Evolutionary conservation across 1,140 invertebrate genomes (phyloP).

Genomic region (Sesamia nonagrioides): DNA sequence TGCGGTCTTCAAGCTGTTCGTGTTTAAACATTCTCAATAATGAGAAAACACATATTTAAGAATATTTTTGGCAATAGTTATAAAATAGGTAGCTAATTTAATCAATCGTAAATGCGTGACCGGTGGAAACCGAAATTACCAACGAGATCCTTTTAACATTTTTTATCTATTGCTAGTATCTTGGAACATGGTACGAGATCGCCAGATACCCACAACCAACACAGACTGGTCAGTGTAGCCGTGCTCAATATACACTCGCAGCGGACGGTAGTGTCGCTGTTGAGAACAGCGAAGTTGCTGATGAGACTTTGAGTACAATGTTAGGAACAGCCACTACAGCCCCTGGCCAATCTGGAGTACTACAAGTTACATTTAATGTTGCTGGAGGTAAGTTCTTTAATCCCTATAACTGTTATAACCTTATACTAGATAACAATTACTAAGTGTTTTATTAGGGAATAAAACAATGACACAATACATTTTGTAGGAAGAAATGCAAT

Average conservation of each 20-base stretch:
- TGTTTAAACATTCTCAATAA: too few relatives aligned
- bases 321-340: constrained; percentile 58
- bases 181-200: constrained; percentile 73
- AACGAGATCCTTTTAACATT: neutral
- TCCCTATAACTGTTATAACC: too few relatives aligned
- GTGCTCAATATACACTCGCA: constrained; percentile 63
- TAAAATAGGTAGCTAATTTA: too few relatives aligned
- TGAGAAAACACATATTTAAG: too few relatives aligned
- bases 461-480: too few relatives aligned
- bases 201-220: constrained; percentile 66
- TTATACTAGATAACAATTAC: too few relatives aligned
- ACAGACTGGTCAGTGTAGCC: constrained; percentile 71
- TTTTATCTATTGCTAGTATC: neutral
- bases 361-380: constrained; percentile 60
- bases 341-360: constrained; percentile 62
- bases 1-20: too few relatives aligned
- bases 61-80: too few relatives aligned
- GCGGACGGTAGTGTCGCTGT: constrained; percentile 48
- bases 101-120: too few relatives aligned
- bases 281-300: constrained; percentile 58
- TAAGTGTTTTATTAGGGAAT: too few relatives aligned
- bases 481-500: too few relatives aligned
- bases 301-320: neutral
- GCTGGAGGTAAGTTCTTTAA: neutral
- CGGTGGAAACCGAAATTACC: too few relatives aligned